These are phyloP conservation scores for Prunella strophiata DNA, from an alignment of 2,797 vertebrate species.

Conservation along the genomic window DNA sequence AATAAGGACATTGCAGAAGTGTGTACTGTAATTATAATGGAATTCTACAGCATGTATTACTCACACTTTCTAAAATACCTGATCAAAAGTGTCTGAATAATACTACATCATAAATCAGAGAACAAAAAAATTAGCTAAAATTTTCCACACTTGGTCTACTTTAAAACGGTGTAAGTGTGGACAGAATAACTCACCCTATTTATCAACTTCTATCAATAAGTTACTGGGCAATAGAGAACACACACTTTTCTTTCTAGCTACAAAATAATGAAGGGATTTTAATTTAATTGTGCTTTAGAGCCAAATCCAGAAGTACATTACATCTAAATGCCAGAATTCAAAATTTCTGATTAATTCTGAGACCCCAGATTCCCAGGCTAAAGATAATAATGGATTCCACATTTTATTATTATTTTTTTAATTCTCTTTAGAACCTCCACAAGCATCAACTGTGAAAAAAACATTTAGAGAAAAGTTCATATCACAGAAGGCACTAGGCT, in stretches of 20 bases:
- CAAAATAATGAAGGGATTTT: neutral
- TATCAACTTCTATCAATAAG: neutral
- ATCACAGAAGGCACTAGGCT: neutral
- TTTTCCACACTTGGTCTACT: neutral
- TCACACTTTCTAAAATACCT: neutral
- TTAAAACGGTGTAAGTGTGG: neutral
- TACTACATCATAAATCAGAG: neutral
- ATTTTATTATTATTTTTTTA: neutral
- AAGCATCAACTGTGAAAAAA: neutral
- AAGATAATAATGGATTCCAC: neutral
- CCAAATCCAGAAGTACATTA: neutral
- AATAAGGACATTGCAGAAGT: neutral
- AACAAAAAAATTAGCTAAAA: neutral
- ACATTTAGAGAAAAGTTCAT: neutral
- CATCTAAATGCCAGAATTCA: neutral
- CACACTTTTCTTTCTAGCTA: neutral
- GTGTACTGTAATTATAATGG: neutral
- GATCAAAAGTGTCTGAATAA: neutral
- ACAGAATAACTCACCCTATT: neutral
- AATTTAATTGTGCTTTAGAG: neutral
- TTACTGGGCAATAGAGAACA: neutral
- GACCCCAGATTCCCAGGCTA: neutral
- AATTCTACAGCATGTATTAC: neutral
- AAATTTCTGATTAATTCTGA: constrained; percentile 6
- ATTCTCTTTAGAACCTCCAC: neutral